Evolutionary conservation across 35 echinoderm and acorn worm genomes (phyloP).

Genomic region (Ophioderma brevispina): DNA sequence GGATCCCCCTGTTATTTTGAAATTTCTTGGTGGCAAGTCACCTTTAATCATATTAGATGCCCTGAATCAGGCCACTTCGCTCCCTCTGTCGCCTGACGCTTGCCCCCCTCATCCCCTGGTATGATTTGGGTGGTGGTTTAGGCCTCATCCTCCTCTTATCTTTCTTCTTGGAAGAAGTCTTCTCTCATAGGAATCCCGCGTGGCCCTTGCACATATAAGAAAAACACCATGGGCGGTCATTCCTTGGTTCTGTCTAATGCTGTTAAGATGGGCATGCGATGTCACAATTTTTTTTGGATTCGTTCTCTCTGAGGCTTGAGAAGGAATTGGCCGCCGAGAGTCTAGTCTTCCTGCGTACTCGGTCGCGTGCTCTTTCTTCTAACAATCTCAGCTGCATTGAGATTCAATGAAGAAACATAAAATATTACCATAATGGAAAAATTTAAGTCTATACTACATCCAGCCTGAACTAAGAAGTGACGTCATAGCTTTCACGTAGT

Average conservation of each 20-base stretch:
- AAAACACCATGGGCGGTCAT: slow-evolving; percentile 95
- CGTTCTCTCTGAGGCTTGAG: slow-evolving; percentile 66
- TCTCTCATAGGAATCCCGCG: slow-evolving; percentile 86
- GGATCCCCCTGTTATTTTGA: too few species aligned
- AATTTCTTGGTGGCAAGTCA: too few species aligned
- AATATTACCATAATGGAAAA: too few species aligned
- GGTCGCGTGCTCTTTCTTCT: slow-evolving; percentile 81
- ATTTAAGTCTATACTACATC: too few species aligned
- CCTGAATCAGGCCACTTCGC: too few species aligned
- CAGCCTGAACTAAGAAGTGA: too few species aligned
- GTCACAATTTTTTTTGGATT: slow-evolving; percentile 55
- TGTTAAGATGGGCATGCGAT: slow-evolving; percentile 62
- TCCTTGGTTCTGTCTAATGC: slow-evolving; percentile 79
- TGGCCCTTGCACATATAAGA: slow-evolving; percentile 94
- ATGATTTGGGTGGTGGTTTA: slow-evolving; percentile 57
- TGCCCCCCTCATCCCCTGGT: background rate
- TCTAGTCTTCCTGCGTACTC: slow-evolving; percentile 72
- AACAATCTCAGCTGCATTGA: slow-evolving; percentile 73
- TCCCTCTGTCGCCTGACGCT: too few species aligned
- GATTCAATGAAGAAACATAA: too few species aligned
- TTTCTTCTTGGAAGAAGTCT: slow-evolving; percentile 78
- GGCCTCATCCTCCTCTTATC: slow-evolving; percentile 23
- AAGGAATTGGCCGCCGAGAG: slow-evolving; percentile 36
- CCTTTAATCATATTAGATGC: too few species aligned
- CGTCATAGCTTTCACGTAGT: too few species aligned